These are phyloP conservation scores for Euphonia xanthogaster DNA, from an alignment of 2,797 vertebrate species.

Conservation along the genomic window DNA sequence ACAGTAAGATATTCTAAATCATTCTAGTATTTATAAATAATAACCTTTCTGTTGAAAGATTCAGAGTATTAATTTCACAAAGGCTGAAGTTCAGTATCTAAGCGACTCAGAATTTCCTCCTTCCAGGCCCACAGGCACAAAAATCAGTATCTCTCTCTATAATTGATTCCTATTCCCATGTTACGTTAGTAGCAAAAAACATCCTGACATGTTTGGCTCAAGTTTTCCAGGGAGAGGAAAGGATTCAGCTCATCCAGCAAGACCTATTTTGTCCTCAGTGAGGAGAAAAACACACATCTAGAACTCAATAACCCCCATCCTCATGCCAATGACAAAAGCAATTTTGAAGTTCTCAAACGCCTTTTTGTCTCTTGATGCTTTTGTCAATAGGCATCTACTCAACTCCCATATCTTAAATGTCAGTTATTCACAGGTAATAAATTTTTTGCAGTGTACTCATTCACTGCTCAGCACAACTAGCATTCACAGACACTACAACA, in stretches of 20 bases:
- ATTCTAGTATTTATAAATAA: background rate
- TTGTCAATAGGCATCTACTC: background rate
- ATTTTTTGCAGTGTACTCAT: background rate
- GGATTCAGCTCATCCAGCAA: background rate
- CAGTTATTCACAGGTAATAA: background rate
- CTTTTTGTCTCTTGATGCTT: background rate
- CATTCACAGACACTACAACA: background rate
- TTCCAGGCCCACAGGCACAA: background rate
- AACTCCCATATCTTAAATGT: background rate
- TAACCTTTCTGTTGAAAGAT: background rate
- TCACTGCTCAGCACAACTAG: background rate
- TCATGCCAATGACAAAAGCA: background rate
- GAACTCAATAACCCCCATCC: background rate
- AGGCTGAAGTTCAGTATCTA: background rate
- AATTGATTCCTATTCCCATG: background rate
- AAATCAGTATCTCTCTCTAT: background rate
- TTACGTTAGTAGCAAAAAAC: background rate
- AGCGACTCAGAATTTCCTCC: background rate
- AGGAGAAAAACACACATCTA: background rate
- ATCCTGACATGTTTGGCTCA: background rate
- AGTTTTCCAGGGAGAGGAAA: background rate
- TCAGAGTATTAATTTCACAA: background rate
- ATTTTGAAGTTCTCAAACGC: background rate
- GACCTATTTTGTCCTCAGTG: background rate
- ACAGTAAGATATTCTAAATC: background rate